Base-by-base conservation (phyloP, 2,888 invertebrate species). In the Harpalus rufipes region DNA sequence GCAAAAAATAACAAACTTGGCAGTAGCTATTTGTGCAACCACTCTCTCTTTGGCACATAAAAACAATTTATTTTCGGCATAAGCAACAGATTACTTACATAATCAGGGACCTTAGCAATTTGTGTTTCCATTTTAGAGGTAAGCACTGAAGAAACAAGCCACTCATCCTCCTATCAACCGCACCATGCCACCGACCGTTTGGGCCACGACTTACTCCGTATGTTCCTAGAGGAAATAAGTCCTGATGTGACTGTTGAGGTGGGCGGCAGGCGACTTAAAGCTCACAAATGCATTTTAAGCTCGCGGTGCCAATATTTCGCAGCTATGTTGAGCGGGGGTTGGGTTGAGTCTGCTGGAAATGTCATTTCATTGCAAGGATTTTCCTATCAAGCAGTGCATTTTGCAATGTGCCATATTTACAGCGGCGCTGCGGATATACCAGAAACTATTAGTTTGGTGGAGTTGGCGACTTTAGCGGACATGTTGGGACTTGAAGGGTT, bases 241-340 rank as follows among this genome's bases (percentile, higher is more conserved):
- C 95, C 97, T 0, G 98, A 98, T 89, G 97, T 97, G 65, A 94
- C 95, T 5, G 95, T 97, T 8, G 96, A 97, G 90, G 97, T 97
- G 10, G 95, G 95, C 61, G 97, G 96, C 0, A 93, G 95, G 78
- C 93, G 96, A 79, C 95, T 98, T 78, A 95, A 95, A 89, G 98
- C 98, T 0, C 98, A 98, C 90, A 97, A 97, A 91, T 98, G 98
- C 90, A 97, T 98, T 88, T 92, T 98, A 86, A 96, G 97, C 80
- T 97, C 97, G 12, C 93, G 98, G 82, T 98, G 98, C 89, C 97
- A 96, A 89, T 98, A 98, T 90, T 98, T 98, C 91, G 97, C 97
- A 7, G 97, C 96, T 16, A 95, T 98, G 91, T 91, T 98, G 39
- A 96, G 96, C 87, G 97, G 97, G 0, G 95, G 96, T 85, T 97